phyloP scores from a whole-genome alignment of 2,888 invertebrate species.

The Drosophila lacicola region DNA sequence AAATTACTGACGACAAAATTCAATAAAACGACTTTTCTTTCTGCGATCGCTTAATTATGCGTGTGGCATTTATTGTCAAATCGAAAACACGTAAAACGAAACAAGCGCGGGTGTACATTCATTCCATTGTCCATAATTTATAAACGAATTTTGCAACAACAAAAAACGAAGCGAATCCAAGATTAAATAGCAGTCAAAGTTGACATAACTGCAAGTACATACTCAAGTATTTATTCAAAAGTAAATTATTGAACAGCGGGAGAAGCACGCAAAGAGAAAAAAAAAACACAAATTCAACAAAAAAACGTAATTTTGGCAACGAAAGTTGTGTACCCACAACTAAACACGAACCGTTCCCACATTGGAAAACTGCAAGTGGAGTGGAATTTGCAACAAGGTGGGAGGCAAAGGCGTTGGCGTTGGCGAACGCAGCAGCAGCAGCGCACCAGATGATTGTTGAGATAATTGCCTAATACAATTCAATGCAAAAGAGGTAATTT shows the following conservation, averaged over 20 bases:
- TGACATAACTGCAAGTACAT: constrained; percentile 69
- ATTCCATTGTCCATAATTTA: constrained; percentile 75
- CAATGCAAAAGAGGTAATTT: constrained; percentile 68
- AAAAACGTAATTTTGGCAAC: constrained; percentile 62
- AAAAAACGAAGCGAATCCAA: constrained; percentile 52
- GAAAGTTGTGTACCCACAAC: constrained; percentile 55
- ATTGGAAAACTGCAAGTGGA: constrained; percentile 60
- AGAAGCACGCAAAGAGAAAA: constrained; percentile 41
- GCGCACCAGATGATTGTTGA: constrained; percentile 64
- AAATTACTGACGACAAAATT: constrained; percentile 60
- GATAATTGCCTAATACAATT: constrained; percentile 58
- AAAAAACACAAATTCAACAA: constrained; percentile 9
- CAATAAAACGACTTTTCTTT: constrained; percentile 47
- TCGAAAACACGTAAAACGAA: constrained; percentile 67
- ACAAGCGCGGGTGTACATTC: constrained; percentile 61
- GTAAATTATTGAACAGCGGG: constrained; percentile 74
- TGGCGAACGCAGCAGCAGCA: constrained; percentile 22
- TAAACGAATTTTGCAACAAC: constrained; percentile 65
- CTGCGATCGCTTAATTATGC: constrained; percentile 49
- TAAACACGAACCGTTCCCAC: constrained; percentile 39
- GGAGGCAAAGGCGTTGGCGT: constrained; percentile 47
- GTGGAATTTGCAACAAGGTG: constrained; percentile 43
- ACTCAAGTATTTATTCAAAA: constrained; percentile 31
- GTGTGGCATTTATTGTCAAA: constrained; percentile 59
- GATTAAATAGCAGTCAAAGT: constrained; percentile 58